These are phyloP conservation scores for Charaxes varanes DNA, from an alignment of 1,140 invertebrate species.

Conservation along the genomic window DNA sequence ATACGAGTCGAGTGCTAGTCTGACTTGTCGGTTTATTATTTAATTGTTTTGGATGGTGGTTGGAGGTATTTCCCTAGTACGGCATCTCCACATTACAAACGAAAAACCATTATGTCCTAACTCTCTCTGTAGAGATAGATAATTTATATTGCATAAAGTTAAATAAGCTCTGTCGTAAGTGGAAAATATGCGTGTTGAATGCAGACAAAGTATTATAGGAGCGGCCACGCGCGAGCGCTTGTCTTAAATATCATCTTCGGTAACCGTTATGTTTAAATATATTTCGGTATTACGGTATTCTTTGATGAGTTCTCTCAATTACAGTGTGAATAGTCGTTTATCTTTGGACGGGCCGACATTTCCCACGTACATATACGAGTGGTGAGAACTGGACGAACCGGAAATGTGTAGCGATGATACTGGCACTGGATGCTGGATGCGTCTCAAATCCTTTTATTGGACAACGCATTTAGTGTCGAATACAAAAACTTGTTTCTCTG, in stretches of 20 bases:
- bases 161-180: not conserved
- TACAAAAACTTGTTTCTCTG: too few species aligned
- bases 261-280: conserved; percentile 14
- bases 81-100: too few species aligned
- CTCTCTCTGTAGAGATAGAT: too few species aligned
- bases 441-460: conserved; percentile 12
- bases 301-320: conserved; percentile 12
- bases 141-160: too few species aligned
- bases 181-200: conserved; percentile 6
- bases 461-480: not conserved
- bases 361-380: conserved; percentile 18
- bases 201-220: not conserved
- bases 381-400: conserved; percentile 15
- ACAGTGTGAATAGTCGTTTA: conserved; percentile 1
- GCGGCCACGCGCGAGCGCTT: conserved; percentile 9
- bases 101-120: too few species aligned
- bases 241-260: conserved; percentile 14
- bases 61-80: too few species aligned
- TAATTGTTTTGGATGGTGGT: too few species aligned
- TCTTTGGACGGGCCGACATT: conserved; percentile 5
- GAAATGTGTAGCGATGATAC: conserved; percentile 9
- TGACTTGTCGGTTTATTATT: too few species aligned
- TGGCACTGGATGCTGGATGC: conserved; percentile 8
- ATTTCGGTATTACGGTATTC: conserved; percentile 18
- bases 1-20: too few species aligned